These are phyloP conservation scores for Carollia perspicillata DNA, from an alignment of 2,113 vertebrate genomes.

Conservation along the genomic window DNA sequence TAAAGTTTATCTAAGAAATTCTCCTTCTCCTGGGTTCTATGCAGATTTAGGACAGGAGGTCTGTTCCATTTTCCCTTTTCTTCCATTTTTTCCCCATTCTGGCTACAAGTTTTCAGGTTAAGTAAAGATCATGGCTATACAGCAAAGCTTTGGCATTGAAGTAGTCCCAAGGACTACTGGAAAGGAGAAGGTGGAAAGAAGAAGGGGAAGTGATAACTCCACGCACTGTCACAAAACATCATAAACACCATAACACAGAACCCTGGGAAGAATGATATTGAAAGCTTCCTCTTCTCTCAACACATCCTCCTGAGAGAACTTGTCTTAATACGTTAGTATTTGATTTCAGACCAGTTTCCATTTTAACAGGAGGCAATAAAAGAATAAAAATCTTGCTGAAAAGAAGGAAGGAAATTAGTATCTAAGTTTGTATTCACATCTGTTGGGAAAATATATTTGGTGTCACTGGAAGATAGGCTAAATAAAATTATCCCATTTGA, in stretches of 20 bases:
- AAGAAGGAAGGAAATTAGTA: background rate
- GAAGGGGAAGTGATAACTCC: background rate
- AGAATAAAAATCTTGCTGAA: background rate
- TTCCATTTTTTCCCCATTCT: background rate
- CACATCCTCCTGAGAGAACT: background rate
- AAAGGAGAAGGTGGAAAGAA: background rate
- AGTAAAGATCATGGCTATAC: background rate
- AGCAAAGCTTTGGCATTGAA: background rate
- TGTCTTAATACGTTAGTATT: background rate
- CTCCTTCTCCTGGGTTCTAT: background rate
- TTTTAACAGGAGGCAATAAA: background rate
- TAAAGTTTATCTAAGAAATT: background rate
- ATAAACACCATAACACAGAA: background rate
- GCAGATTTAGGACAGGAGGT: background rate
- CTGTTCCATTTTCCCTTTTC: background rate
- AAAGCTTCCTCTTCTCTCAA: background rate
- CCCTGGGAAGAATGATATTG: background rate
- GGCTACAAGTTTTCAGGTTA: background rate
- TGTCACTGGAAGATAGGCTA: background rate
- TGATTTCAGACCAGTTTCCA: background rate
- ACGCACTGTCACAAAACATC: background rate
- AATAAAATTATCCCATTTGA: background rate
- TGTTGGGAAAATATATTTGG: background rate
- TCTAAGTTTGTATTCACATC: background rate
- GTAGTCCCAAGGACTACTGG: background rate